Evolutionary conservation across 2,797 vertebrate genomes (phyloP), one percentile per base, ranked within the genome.

Genomic region (Microhierax caerulescens): DNA sequence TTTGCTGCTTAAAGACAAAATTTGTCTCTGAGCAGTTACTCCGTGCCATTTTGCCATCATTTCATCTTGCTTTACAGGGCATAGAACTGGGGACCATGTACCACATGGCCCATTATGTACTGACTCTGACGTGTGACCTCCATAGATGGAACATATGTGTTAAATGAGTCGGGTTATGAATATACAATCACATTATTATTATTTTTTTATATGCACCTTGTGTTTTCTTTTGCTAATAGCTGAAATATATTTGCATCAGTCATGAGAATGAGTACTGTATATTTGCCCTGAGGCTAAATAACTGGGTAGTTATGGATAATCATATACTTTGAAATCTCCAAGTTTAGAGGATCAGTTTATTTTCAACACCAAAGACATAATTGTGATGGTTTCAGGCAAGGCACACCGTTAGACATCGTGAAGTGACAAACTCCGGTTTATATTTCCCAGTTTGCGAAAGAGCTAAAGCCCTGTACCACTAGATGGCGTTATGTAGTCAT

Each of bases 401-500:
- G 56, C 1, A 2, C 41, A 36, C 17, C 60, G 9, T 32, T 54
- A 43, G 51, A 56, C 6, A 17, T 47, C 18, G 2, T 36, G n/a
- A 23, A 47, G 5, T 53, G 11, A 32, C 11, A 14, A 73, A 37
- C 20, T 50, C 51, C 6, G 43, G 36, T n/a, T 24, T 11, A 24
- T 51, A 48, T 48, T 43, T 32, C 39, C 3, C 23, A 9, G 19
- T 41, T 95, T 56, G 22, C 15, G 41, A 25, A 56, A 41, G 18
- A 84, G 47, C 8, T 59, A 64, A 56, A 78, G 47, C 6, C 7
- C 5, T 37, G 0, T 4, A 43, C 97, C 98, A 96, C 93, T 94
- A 98, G 98, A 79, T 96, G 97, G 97, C 97, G 59, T 43, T 79
- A 69, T 88, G 34, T 61, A 77, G 83, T 93, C 51, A n/a, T 13